Evolutionary conservation across 2,888 invertebrate species (phyloP).

Genomic region (Brenthis daphne): DNA sequence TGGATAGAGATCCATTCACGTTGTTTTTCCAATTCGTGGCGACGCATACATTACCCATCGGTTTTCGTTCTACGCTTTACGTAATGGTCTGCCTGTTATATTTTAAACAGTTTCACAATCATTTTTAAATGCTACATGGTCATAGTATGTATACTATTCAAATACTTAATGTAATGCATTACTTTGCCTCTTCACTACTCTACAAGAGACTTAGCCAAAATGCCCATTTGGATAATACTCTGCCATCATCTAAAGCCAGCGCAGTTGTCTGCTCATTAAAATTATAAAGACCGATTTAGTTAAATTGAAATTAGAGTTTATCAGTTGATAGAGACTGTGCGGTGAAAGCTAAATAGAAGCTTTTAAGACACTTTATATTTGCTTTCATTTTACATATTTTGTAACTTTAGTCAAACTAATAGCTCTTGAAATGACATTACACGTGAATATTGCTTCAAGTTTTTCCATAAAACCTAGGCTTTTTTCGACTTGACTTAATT

Average conservation of each 20-base stretch:
- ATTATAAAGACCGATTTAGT: conserved; percentile 15
- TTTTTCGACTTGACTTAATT: conserved; percentile 2
- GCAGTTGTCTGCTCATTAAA: conserved; percentile 17
- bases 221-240: conserved; percentile 24
- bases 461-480: not conserved
- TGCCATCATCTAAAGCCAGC: conserved; percentile 14
- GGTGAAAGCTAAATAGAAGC: conserved; percentile 7
- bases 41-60: conserved; percentile 45
- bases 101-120: conserved; percentile 30
- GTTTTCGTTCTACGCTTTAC: conserved; percentile 35
- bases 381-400: conserved; percentile 2
- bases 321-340: conserved; percentile 5
- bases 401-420: conserved; percentile 7
- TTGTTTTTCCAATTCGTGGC: conserved; percentile 34
- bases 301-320: conserved; percentile 21
- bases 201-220: conserved; percentile 20
- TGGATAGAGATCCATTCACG: conserved; percentile 22
- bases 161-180: conserved; percentile 29
- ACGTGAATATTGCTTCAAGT: not conserved
- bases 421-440: not conserved
- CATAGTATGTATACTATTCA: conserved; percentile 15
- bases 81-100: conserved; percentile 37
- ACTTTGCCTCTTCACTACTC: conserved; percentile 16
- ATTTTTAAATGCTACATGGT: conserved; percentile 28
- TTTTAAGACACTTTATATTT: conserved; percentile 12